Evolutionary conservation across 2,797 vertebrate species (phyloP).

Genomic region (Tauraco hartlaubi): DNA sequence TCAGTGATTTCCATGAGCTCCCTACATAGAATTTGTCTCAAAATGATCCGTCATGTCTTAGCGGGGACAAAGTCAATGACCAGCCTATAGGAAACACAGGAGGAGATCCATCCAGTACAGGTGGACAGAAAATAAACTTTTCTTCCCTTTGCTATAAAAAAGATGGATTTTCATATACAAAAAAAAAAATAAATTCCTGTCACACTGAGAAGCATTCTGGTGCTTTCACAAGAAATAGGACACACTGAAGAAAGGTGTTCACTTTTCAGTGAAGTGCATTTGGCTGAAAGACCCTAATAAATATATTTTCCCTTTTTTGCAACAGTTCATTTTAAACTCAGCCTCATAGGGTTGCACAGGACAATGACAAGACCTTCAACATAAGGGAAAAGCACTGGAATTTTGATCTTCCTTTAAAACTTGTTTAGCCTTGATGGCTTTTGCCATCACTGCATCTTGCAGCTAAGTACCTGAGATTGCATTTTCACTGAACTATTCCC

Average conservation of each 20-base stretch:
- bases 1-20: neutral
- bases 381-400: neutral
- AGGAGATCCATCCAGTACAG: neutral
- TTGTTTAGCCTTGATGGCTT: neutral
- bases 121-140: neutral
- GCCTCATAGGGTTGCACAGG: neutral
- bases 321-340: neutral
- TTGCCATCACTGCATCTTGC: neutral
- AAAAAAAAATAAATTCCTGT: neutral
- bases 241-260: neutral
- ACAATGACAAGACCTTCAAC: neutral
- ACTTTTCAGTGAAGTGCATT: neutral
- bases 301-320: neutral
- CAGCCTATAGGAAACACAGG: neutral
- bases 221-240: neutral
- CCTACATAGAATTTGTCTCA: neutral
- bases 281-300: neutral
- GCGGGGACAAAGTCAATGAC: neutral
- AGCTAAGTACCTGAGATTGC: neutral
- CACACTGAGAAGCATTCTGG: neutral
- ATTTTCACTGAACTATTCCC: neutral
- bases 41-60: neutral
- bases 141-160: neutral
- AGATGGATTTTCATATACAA: neutral
- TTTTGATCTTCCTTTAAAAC: neutral